Percentiles rank a stretch among this genome's conserved stretches.
Evolutionary conservation across 1,140 invertebrate genomes (phyloP).

Genomic region (Heliconius hewitsoni): DNA sequence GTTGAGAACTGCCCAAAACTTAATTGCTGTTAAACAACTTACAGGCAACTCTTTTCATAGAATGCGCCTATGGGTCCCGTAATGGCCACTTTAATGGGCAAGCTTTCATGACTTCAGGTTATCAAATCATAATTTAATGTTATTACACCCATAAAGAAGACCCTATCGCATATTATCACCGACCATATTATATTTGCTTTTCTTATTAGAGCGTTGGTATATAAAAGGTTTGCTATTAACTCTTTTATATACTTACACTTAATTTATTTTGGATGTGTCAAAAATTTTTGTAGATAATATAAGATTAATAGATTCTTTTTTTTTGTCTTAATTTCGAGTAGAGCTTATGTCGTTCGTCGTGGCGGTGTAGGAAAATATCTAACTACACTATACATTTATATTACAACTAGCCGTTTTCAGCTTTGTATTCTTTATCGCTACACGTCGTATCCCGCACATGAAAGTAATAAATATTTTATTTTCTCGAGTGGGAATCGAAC

Average conservation of each 20-base stretch:
- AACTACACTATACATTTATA: too few species aligned
- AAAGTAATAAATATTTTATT: too few species aligned
- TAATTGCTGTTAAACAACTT: neutral
- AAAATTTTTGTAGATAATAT: too few species aligned
- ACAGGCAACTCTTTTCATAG: conserved; percentile 24
- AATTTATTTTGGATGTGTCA: neutral
- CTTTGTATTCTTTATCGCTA: too few species aligned
- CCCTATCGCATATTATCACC: conserved; percentile 31
- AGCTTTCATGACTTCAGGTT: conserved; percentile 34
- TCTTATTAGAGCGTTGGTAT: conserved; percentile 28
- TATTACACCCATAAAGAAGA: conserved; percentile 32
- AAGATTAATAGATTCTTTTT: too few species aligned
- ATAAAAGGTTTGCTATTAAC: conserved; percentile 13
- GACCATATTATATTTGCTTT: conserved; percentile 27
- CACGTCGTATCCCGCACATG: too few species aligned
- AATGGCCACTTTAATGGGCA: conserved; percentile 33
- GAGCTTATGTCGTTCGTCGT: too few species aligned
- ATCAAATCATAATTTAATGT: conserved; percentile 42
- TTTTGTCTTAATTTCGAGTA: too few species aligned
- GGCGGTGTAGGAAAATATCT: too few species aligned
- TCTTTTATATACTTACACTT: neutral
- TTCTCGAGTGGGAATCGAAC: too few species aligned
- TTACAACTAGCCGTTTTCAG: too few species aligned
- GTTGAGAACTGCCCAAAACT: neutral
- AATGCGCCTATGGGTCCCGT: conserved; percentile 21